Percentiles rank a stretch among this genome's conserved stretches.
Evolutionary conservation across 1,140 invertebrate genomes (phyloP).

Genomic region (Pogonus chalceus): DNA sequence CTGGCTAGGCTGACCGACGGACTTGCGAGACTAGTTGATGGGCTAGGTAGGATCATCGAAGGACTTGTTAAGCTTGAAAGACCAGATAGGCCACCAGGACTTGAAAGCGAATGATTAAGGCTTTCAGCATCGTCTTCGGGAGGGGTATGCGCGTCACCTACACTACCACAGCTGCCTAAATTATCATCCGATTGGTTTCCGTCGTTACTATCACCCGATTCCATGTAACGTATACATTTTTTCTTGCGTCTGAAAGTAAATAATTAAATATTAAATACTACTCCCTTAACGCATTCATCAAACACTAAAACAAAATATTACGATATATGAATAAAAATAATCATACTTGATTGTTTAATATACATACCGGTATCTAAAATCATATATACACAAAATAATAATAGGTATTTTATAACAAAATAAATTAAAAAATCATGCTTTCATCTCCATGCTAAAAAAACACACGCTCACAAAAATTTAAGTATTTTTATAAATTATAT

Average conservation of each 20-base stretch:
- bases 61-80: conserved; percentile 70
- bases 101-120: conserved; percentile 58
- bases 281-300: too few species aligned
- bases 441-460: conserved; percentile 14
- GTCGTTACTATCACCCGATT: conserved; percentile 57
- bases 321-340: too few species aligned
- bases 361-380: too few species aligned
- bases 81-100: conserved; percentile 63
- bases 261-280: too few species aligned
- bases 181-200: conserved; percentile 72
- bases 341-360: too few species aligned
- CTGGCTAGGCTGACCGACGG: conserved; percentile 50
- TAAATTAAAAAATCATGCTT: conserved; percentile 15
- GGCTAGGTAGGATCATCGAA: conserved; percentile 53
- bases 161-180: conserved; percentile 62
- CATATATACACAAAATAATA: conserved; percentile 11
- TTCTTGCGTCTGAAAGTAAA: conserved; percentile 84
- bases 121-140: conserved; percentile 55
- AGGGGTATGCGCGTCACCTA: conserved; percentile 58
- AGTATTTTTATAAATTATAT: background rate
- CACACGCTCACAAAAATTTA: background rate
- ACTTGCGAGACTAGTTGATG: conserved; percentile 54
- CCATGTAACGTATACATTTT: conserved; percentile 94
- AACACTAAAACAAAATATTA: too few species aligned
- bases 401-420: conserved; percentile 13